phyloP scores from a whole-genome alignment of 2,797 vertebrate species.

The Huso huso region DNA sequence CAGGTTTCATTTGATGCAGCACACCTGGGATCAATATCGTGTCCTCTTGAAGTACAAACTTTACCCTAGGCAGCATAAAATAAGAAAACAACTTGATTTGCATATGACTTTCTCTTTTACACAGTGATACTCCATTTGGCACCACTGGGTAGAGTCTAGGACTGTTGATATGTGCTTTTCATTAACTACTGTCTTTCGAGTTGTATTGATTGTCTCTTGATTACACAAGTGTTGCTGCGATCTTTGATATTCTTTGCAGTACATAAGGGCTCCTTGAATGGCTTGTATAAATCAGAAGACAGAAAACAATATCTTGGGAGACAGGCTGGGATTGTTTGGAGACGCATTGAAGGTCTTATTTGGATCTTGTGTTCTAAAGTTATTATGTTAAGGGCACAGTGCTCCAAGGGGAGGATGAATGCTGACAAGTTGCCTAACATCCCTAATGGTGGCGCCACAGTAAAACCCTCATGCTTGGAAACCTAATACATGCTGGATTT shows the following conservation, averaged over 20 bases:
- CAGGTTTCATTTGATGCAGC: slow-evolving; percentile 27
- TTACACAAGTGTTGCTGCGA: no score
- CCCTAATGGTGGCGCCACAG: background rate
- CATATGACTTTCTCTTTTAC: no score
- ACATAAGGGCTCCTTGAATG: background rate
- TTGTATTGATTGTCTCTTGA: no score
- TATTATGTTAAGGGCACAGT: background rate
- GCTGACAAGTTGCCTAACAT: no score
- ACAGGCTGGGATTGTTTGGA: background rate
- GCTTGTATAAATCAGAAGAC: background rate
- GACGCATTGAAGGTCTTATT: background rate
- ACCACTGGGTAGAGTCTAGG: no score
- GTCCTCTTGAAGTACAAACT: slow-evolving; percentile 13
- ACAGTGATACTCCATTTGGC: no score
- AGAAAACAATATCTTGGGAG: background rate
- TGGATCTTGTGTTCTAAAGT: background rate
- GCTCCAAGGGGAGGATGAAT: background rate
- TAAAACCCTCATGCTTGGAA: slow-evolving; percentile 13
- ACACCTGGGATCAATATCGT: slow-evolving; percentile 20
- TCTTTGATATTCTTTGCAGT: background rate
- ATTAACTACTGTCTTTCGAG: no score
- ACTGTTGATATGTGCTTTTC: no score
- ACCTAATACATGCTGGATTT: slow-evolving; percentile 16
- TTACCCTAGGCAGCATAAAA: background rate
- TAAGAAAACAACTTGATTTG: background rate